Percentiles rank a stretch among this genome's conserved stretches.
phyloP scores from a whole-genome alignment of 2,888 invertebrate species.

The Drosophila mettleri region DNA sequence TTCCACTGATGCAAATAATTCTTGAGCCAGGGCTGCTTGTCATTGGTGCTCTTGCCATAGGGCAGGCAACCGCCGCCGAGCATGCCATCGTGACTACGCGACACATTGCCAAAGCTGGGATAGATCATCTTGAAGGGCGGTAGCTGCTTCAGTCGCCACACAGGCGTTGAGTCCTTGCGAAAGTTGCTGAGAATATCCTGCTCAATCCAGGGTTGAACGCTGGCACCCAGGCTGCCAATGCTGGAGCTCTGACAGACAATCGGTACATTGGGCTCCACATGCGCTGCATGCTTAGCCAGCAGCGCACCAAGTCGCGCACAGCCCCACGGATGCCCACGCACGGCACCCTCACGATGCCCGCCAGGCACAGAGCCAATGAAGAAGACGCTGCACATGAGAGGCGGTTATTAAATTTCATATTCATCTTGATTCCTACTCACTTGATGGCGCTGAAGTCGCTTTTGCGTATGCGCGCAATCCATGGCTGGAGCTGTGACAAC shows the following conservation, averaged over 20 bases:
- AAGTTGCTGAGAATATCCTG: conserved; percentile 90
- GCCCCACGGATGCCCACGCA: conserved; percentile 87
- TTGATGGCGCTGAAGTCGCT: conserved; percentile 94
- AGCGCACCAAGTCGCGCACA: conserved; percentile 87
- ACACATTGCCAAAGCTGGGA: conserved; percentile 93
- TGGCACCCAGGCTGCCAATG: conserved; percentile 93
- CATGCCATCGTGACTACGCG: conserved; percentile 92
- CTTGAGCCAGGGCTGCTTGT: conserved; percentile 94
- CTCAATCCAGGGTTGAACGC: conserved; percentile 90
- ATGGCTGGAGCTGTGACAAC: conserved; percentile 88
- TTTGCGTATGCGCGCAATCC: conserved; percentile 90
- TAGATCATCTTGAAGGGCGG: conserved; percentile 89
- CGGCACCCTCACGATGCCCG: conserved; percentile 87
- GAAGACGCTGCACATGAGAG: conserved; percentile 88
- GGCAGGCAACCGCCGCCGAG: conserved; percentile 95
- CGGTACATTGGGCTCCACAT: conserved; percentile 87
- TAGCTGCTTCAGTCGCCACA: conserved; percentile 86
- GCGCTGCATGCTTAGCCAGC: conserved; percentile 88
- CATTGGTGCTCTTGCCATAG: conserved; percentile 90
- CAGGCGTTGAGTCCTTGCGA: conserved; percentile 86
- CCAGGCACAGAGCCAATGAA: conserved; percentile 95
- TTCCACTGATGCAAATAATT: conserved; percentile 93
- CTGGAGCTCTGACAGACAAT: conserved; percentile 95
- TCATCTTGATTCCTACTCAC: conserved; percentile 85
- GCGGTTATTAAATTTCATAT: background rate